Base-by-base conservation (phyloP, 2,113 vertebrate species). In the Ammospiza caudacuta region DNA sequence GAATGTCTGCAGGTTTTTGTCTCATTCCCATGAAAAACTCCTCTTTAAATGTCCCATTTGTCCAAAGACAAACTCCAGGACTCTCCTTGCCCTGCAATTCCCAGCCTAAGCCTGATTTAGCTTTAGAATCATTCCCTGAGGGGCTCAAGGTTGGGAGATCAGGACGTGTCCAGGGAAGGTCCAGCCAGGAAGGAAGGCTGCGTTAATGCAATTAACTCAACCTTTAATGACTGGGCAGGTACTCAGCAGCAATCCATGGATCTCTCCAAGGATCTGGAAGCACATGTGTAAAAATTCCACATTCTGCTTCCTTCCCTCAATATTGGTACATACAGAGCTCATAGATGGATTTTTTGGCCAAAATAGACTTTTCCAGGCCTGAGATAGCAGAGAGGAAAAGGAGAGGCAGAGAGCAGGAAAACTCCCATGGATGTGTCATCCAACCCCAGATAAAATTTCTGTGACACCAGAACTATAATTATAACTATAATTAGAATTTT, bases 381-480 rank as follows among this genome's bases (percentile, higher is more conserved):
- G 72, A 91, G 87, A 96, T 77, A 95, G 72, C 24, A 92, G 59
- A 93, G 74, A 93, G 95, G 96, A 94, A 97, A 92, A 96, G 88
- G 90, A 94, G 92, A 93, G 84, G 87, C 75, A 75, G 69, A 21
- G 70, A 78, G 44, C 28, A 93, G 75, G 92, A 83, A 90, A 87
- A 33, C 72, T 94, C 90, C 85, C 85, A 70, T 57, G 63, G 11
- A 76, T 37, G 57, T 86, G 85, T 77, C 92, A 95, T 90, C 55
- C 59, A 74, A 96, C 47, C 35, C 63, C 61, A 88, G 90, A 95
- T 83, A 96, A 94, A 87, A 58, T 19, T 58, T 69, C 70, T 80
- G 55, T 86, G 78, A 73, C 87, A 88, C 16, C 31, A 75, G 58
- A 19, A 37, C 22, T 68, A 11, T 44, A 84, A 69, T 87, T 81